Base-by-base conservation (phyloP, 53 echinoderm and acorn worm species). In the Zoroaster sp. region DNA sequence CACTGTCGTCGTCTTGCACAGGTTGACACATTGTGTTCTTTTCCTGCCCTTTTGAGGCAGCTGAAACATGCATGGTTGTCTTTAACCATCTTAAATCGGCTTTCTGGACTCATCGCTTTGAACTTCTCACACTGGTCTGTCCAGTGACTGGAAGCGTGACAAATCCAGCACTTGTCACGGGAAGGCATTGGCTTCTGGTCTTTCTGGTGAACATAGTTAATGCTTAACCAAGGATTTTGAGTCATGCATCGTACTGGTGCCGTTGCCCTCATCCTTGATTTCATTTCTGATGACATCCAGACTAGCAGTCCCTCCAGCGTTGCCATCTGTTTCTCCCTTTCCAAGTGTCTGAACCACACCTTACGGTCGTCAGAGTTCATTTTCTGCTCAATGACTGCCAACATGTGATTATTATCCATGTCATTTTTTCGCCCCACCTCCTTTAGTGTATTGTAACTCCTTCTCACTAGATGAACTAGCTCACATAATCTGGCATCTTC, bases 21-120 rank as follows among this genome's bases (percentile, higher is more conserved):
- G 13, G 83, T 90, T 8, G 21, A 15, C 42, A 93, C 46, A 8
- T 39, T 55, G 45, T 95, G 92, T 34, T 73, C 83, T 35, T 33
- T 88, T 3, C 91, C 90, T 35, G 90, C 95, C 42, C 35, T 88
- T 52, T 93, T 95, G n/a, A 95, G 89, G 82, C 95, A 95, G 53
- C 91, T 88, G 80, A 82, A 95, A 33, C 93, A 95, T 0, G 79
- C 93, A 17, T 86, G 72, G 11, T 88, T 90, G 0, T 93, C 86
- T 66, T 74, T 93, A 33, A 86, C 43, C 35, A 53, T 44, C 34
- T 93, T 43, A n/a, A 77, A 66, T 20, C 95, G 30, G n/a, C 88
- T 54, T 14, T 59, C 54, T 46, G 36, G 54, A 31, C 51, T 68
- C 68, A 88, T 78, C 20, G 46, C 39, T 1, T 20, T 40, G 7